Evolutionary conservation across 1,140 invertebrate species (phyloP), one percentile per base, ranked within the genome.

Genomic region (Nephotettix cincticeps): DNA sequence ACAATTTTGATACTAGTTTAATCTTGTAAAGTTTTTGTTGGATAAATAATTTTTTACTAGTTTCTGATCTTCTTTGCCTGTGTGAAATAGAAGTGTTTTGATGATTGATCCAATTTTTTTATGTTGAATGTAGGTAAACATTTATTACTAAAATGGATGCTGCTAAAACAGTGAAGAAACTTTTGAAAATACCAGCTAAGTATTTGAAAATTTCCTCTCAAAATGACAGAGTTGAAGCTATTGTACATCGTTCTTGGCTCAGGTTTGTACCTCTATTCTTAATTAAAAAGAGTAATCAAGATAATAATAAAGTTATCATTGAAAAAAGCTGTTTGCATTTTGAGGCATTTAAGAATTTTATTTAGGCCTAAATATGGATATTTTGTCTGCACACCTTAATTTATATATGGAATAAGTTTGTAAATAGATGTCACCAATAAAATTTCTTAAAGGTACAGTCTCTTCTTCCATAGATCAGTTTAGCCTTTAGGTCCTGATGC

Each of bases 231-330:
- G 89, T 84, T 77, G 80, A 86, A 72, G 83, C 87, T 54, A 83
- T 89, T 71, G 88, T 90, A 68, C 88, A 90, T 77, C 86, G 85
- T 77, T 81, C 79, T 71, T 91, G 89, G 89, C 79, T 91, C 69
- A 88, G 87, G 80, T 86, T 43, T 69, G 29, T 64, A 63, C 68
- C 43, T n/a, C n/a, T n/a, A n/a, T n/a, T n/a, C n/a, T n/a, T n/a
- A n/a, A n/a, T n/a, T n/a, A n/a, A n/a, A n/a, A n/a, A n/a, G n/a
- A n/a, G n/a, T n/a, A n/a, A n/a, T n/a, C n/a, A n/a, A n/a, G n/a
- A n/a, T n/a, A n/a, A n/a, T n/a, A n/a, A n/a, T n/a, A n/a, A n/a
- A n/a, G n/a, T n/a, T n/a, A n/a, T n/a, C n/a, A n/a, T n/a, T n/a
- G n/a, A n/a, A n/a, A n/a, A n/a, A n/a, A n/a, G n/a, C n/a, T n/a